Evolutionary conservation across 2,113 vertebrate genomes (phyloP).

Genomic region (Myotis lucifugus): DNA sequence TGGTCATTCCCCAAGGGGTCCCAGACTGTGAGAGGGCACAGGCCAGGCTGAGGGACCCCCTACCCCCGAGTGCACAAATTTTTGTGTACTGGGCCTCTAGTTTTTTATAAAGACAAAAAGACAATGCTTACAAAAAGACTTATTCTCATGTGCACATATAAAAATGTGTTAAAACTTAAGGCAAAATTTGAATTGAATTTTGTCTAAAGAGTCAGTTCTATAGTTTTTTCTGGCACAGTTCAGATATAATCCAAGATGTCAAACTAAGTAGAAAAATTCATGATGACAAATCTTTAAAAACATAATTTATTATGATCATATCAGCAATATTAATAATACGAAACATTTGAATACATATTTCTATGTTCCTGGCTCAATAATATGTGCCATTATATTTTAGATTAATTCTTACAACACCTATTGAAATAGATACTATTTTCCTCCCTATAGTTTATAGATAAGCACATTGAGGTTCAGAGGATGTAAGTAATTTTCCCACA

Average conservation of each 20-base stretch:
- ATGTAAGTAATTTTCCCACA: neutral
- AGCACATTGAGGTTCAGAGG: neutral
- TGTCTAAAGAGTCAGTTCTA: neutral
- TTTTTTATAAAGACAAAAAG: neutral
- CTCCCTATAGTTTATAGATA: neutral
- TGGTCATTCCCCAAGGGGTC: no score
- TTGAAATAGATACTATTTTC: neutral
- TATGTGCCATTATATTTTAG: neutral
- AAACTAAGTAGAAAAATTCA: neutral
- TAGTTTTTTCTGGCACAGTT: neutral
- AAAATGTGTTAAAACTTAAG: slow-evolving; percentile 33
- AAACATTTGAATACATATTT: neutral
- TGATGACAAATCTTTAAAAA: neutral
- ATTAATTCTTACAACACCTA: neutral
- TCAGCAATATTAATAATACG: neutral
- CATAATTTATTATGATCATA: neutral
- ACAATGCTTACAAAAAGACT: neutral
- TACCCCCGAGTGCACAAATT: no score
- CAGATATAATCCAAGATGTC: neutral
- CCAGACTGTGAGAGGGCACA: no score
- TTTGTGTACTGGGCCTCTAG: no score
- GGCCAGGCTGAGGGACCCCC: no score
- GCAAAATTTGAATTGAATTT: slow-evolving; percentile 31
- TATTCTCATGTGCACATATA: neutral
- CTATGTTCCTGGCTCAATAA: neutral